Conservation (phyloP, 2,797 vertebrate species). For the Myotis myotis region DNA sequence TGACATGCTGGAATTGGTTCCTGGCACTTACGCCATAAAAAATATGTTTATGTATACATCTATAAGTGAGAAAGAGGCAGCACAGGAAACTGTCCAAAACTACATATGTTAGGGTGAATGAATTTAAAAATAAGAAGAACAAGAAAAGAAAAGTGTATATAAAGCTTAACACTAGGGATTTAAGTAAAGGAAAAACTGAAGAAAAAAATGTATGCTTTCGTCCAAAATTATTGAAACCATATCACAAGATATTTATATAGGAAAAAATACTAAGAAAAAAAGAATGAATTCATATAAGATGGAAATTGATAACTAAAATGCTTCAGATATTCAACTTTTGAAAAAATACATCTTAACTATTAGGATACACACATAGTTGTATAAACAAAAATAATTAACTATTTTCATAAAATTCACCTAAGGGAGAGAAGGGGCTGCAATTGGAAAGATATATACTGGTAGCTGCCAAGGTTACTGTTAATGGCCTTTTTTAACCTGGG, state of each 20-base stretch:
- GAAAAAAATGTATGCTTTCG: background rate
- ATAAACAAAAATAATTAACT: constrained; percentile 17
- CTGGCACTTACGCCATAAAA: background rate
- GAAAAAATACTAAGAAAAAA: constrained; percentile 42
- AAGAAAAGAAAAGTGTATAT: background rate
- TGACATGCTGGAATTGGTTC: too few species aligned
- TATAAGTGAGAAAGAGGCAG: background rate
- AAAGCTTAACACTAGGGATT: constrained; percentile 10
- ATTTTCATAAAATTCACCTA: constrained; percentile 39
- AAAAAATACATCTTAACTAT: constrained; percentile 5
- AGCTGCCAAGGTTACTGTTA: background rate
- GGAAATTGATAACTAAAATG: constrained; percentile 44
- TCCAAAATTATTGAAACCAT: constrained; percentile 18
- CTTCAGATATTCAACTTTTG: background rate
- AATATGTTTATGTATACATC: background rate
- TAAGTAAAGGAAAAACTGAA: constrained; percentile 20
- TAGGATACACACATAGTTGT: background rate
- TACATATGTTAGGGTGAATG: background rate
- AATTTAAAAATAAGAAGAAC: background rate
- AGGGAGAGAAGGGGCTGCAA: background rate
- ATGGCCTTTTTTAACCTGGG: background rate
- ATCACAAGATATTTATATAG: constrained; percentile 25
- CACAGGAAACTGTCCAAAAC: background rate
- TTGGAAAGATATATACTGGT: background rate
- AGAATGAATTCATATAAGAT: constrained; percentile 20